Base-by-base conservation (phyloP, 2,888 invertebrate genomes). In the Flexamia atlantica region DNA sequence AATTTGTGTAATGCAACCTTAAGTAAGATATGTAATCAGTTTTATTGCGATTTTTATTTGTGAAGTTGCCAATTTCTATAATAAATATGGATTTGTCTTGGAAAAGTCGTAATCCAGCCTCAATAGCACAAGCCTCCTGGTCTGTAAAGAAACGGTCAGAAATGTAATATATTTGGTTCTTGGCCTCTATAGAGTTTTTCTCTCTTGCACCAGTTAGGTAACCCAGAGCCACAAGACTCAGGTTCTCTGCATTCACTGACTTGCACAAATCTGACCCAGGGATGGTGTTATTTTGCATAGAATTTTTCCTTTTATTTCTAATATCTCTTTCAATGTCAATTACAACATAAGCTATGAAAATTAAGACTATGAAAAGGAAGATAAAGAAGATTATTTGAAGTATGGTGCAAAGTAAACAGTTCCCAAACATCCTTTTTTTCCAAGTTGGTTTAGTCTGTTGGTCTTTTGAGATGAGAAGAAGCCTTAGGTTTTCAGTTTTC, bases 41-140 rank as follows among this genome's bases (percentile, higher is more conserved):
- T 20, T 36, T 23, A 25, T 57, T 23, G 23, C 23, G 20, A 2
- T 25, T n/a, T 20, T 32, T 46, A 42, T 53, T 36, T 2, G 36
- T 53, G 9, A 23, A 1, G 40, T 72, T 81, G 3, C 72, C 84
- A 50, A 85, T 74, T 20, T 85, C 80, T n/a, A 85, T 85, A 17
- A 85, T 64, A 20, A 80, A 85, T 30, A 85, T 74, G 40, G 82
- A 28, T 46, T 83, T 85, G 28, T 83, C 84, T 0, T 83, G 83
- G 30, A 79, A 83, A 1, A 82, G 79, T 36, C 64, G 82, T 0
- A 85, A 68, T 9, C 72, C 46, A n/a, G 85, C 80, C 60, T 85
- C 85, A n/a, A 85, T 30, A 2, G 85, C 74, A 40, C 85, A 85
- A 3, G 85, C 83, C 53, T 82, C 76, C 40, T 79, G 68, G 74